phyloP scores from a whole-genome alignment of 1,140 invertebrate species.

The Trypoxylus dichotomus region DNA sequence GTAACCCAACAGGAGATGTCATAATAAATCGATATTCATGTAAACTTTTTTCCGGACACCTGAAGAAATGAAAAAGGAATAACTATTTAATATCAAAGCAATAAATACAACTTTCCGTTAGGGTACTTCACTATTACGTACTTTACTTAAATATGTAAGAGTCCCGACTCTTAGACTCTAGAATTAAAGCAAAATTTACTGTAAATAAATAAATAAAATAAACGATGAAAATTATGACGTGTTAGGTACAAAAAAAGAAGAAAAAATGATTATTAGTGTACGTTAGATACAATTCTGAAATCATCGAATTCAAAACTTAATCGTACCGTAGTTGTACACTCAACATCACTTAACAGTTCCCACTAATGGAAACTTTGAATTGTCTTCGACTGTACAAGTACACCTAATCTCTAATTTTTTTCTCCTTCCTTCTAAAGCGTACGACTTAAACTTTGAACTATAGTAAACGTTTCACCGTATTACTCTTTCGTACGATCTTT shows the following conservation, averaged over 20 bases:
- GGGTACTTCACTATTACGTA: no score
- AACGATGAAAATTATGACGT: neutral
- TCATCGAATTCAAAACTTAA: no score
- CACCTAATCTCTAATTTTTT: no score
- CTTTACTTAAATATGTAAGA: neutral
- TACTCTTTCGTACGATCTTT: neutral
- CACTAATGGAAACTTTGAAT: no score
- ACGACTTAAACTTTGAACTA: neutral
- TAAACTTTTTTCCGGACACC: no score
- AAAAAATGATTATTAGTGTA: neutral
- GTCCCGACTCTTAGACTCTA: no score
- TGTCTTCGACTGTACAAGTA: no score
- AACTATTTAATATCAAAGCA: neutral
- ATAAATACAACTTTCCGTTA: no score
- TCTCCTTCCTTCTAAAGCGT: neutral
- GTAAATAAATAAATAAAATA: neutral
- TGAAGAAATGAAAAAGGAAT: neutral
- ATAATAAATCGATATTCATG: no score
- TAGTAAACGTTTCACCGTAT: neutral
- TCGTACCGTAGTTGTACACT: neutral
- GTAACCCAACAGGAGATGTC: neutral
- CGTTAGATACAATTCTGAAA: neutral
- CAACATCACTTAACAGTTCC: neutral
- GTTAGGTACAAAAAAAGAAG: constrained; percentile 2
- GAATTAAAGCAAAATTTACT: neutral